Conservation (phyloP, 2,888 invertebrate species). For the Pocota personata region DNA sequence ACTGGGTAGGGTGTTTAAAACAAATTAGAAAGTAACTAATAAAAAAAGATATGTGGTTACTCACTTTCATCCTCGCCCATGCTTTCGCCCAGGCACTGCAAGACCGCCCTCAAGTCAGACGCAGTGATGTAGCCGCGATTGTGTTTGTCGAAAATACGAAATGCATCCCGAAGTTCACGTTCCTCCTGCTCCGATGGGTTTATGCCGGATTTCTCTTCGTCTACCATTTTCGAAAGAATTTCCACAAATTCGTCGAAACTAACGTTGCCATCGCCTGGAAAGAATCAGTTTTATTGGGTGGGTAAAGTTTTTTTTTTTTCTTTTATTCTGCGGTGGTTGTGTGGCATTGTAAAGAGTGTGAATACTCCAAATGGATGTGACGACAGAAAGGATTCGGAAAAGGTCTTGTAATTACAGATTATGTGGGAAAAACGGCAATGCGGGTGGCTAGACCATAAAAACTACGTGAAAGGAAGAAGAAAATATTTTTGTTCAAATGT, state of each 20-base stretch:
- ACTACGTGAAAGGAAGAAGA: constrained; percentile 18
- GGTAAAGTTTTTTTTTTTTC: constrained; percentile 10
- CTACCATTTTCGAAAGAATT: constrained; percentile 90
- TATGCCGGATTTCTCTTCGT: constrained; percentile 85
- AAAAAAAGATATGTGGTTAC: constrained; percentile 75
- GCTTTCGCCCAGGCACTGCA: constrained; percentile 95
- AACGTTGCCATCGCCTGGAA: constrained; percentile 91
- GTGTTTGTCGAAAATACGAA: constrained; percentile 95
- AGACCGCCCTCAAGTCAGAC: constrained; percentile 92
- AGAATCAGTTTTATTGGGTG: constrained; percentile 53
- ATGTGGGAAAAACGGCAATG: constrained; percentile 44
- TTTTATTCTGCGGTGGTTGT: neutral
- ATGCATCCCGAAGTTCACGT: constrained; percentile 92
- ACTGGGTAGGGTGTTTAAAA: constrained; percentile 84
- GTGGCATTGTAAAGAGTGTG: constrained; percentile 10
- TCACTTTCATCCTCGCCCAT: constrained; percentile 95
- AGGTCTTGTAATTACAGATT: constrained; percentile 61
- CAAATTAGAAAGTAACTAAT: neutral
- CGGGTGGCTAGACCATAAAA: constrained; percentile 54
- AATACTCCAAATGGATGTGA: constrained; percentile 3
- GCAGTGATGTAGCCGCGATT: constrained; percentile 95
- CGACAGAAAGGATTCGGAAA: constrained; percentile 29
- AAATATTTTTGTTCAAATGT: constrained; percentile 31
- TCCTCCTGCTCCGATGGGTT: constrained; percentile 91
- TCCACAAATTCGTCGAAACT: constrained; percentile 95